These are phyloP conservation scores for Nomada fucata DNA, from an alignment of 2,888 invertebrate species.

Conservation along the genomic window DNA sequence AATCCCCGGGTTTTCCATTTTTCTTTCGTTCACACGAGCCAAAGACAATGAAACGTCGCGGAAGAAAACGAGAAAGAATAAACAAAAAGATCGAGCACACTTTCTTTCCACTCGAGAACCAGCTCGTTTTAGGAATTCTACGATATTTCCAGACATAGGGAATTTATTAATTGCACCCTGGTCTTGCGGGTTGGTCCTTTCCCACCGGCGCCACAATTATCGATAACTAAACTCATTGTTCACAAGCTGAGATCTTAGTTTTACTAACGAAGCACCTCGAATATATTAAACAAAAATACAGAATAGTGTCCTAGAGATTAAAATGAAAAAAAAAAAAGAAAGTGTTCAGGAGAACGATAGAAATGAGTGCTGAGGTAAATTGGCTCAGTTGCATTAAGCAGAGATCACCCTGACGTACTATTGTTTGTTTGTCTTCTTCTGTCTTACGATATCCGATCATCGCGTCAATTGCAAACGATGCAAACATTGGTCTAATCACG, in stretches of 20 bases:
- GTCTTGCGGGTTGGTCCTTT: slow-evolving; percentile 69
- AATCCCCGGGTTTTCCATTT: slow-evolving; percentile 4
- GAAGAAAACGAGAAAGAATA: slow-evolving; percentile 3
- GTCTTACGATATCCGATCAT: slow-evolving; percentile 28
- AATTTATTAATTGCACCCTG: slow-evolving; percentile 53
- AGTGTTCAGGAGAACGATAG: slow-evolving; percentile 36
- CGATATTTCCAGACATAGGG: slow-evolving; percentile 43
- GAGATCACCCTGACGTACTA: slow-evolving; percentile 33
- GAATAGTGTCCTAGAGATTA: slow-evolving; percentile 31
- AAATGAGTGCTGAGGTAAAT: slow-evolving; percentile 31
- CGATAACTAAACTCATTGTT: slow-evolving; percentile 59
- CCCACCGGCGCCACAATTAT: slow-evolving; percentile 48
- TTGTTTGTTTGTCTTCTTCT: slow-evolving; percentile 8
- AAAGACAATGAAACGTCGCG: slow-evolving; percentile 17
- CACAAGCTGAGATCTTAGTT: slow-evolving; percentile 69
- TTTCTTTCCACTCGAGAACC: slow-evolving; percentile 61
- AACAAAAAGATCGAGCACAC: slow-evolving; percentile 30
- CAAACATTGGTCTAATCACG: slow-evolving; percentile 41
- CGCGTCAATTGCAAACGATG: slow-evolving; percentile 26
- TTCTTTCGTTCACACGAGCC: slow-evolving; percentile 5
- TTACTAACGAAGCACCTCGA: slow-evolving; percentile 67
- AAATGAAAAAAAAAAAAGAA: slow-evolving; percentile 28
- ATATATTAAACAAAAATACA: slow-evolving; percentile 52
- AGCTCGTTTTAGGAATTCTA: slow-evolving; percentile 65
- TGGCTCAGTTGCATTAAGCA: slow-evolving; percentile 36